Conservation (phyloP, 2,113 vertebrate species). For the Halcyon senegalensis region DNA sequence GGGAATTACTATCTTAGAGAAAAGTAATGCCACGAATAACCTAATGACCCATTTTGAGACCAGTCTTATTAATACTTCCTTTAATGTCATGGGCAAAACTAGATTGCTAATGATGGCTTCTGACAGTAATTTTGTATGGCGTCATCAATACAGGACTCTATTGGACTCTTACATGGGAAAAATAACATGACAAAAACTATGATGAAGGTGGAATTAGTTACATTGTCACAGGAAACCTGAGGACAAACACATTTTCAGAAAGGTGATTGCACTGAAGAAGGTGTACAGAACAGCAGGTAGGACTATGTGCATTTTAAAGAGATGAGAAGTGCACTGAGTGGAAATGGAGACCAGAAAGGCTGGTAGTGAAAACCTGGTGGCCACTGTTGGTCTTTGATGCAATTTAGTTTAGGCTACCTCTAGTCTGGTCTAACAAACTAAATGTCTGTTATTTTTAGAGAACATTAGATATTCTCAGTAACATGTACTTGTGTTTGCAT, state of each 20-base stretch:
- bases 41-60: background rate
- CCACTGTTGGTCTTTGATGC: background rate
- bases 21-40: background rate
- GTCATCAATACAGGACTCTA: background rate
- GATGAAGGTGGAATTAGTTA: background rate
- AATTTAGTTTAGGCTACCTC: background rate
- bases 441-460: background rate
- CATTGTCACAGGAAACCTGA: background rate
- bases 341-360: background rate
- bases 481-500: background rate
- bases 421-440: background rate
- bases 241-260: background rate
- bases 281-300: background rate
- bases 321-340: background rate
- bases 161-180: background rate
- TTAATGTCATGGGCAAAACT: background rate
- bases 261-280: background rate
- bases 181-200: background rate
- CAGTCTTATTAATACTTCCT: background rate
- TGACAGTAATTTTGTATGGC: background rate
- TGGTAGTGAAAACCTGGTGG: background rate
- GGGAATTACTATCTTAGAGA: slow-evolving; percentile 7
- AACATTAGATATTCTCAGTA: background rate
- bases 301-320: background rate
- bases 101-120: background rate